Conservation (phyloP, 2,888 invertebrate species). For the Ligdia adustata region DNA sequence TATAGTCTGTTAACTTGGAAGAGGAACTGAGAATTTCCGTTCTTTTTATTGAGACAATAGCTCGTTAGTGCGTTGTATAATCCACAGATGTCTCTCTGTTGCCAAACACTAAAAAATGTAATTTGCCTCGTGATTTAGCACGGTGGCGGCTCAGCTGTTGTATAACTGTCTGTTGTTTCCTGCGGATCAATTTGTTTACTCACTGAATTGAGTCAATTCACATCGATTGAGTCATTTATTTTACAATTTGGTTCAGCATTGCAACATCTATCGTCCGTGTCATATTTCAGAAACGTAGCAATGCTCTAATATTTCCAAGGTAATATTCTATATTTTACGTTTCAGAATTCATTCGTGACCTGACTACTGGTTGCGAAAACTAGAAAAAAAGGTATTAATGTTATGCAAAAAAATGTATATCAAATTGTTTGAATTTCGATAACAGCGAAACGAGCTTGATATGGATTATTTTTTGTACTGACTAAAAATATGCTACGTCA, state of each 20-base stretch:
- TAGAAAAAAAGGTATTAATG: slow-evolving; percentile 34
- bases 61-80: slow-evolving; percentile 50
- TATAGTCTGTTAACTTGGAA: slow-evolving; percentile 52
- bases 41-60: slow-evolving; percentile 51
- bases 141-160: slow-evolving; percentile 30
- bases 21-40: slow-evolving; percentile 63
- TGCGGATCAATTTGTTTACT: slow-evolving; percentile 17
- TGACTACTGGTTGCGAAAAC: slow-evolving; percentile 43
- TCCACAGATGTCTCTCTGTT: slow-evolving; percentile 40
- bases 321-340: slow-evolving; percentile 24
- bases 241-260: slow-evolving; percentile 7
- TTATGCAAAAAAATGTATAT: slow-evolving; percentile 33
- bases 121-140: slow-evolving; percentile 46
- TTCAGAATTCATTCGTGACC: slow-evolving; percentile 35
- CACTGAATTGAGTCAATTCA: slow-evolving; percentile 11
- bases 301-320: slow-evolving; percentile 23
- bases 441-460: slow-evolving; percentile 18
- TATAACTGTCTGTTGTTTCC: slow-evolving; percentile 26
- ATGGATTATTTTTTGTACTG: no score
- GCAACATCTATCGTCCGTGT: slow-evolving; percentile 2
- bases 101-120: slow-evolving; percentile 41
- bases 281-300: slow-evolving; percentile 13
- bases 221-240: slow-evolving; percentile 9
- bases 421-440: slow-evolving; percentile 30
- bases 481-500: no score